phyloP scores from a whole-genome alignment of 2,113 vertebrate genomes.

The Perca flavescens region DNA sequence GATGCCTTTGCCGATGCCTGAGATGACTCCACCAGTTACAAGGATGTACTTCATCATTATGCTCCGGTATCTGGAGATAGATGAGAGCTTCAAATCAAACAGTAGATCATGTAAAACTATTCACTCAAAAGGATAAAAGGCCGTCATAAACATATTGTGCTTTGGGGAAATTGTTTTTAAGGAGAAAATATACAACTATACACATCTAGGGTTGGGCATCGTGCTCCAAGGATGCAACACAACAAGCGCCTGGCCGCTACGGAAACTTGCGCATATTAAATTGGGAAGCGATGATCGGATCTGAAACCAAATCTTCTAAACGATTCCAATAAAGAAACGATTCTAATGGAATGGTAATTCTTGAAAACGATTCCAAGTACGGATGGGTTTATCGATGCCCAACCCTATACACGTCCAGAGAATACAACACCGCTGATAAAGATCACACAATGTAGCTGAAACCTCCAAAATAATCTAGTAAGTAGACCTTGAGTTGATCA shows the following conservation, averaged over 20 bases:
- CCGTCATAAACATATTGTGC: neutral
- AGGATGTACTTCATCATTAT: constrained; percentile 95
- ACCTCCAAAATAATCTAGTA: neutral
- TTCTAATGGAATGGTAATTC: too few relatives aligned
- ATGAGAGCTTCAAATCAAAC: neutral
- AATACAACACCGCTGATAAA: neutral
- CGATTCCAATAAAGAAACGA: too few relatives aligned
- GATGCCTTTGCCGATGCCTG: constrained; percentile 98
- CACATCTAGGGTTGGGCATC: too few relatives aligned
- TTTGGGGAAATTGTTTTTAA: neutral
- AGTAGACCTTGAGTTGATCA: neutral
- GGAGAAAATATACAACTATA: too few relatives aligned
- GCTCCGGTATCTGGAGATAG: constrained; percentile 26
- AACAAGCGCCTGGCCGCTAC: too few relatives aligned
- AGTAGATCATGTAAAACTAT: neutral
- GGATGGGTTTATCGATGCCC: too few relatives aligned
- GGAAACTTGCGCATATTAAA: too few relatives aligned
- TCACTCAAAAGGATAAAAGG: neutral
- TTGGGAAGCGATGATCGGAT: too few relatives aligned
- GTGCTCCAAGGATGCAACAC: too few relatives aligned
- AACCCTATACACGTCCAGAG: neutral
- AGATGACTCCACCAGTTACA: constrained; percentile 98
- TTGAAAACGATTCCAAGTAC: too few relatives aligned
- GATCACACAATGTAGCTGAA: neutral
- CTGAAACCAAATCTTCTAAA: too few relatives aligned